A percentile compares a stretch with the other conserved stretches of the same genome.
Conservation (phyloP, 2,888 invertebrate species). For the Netelia melanura region DNA sequence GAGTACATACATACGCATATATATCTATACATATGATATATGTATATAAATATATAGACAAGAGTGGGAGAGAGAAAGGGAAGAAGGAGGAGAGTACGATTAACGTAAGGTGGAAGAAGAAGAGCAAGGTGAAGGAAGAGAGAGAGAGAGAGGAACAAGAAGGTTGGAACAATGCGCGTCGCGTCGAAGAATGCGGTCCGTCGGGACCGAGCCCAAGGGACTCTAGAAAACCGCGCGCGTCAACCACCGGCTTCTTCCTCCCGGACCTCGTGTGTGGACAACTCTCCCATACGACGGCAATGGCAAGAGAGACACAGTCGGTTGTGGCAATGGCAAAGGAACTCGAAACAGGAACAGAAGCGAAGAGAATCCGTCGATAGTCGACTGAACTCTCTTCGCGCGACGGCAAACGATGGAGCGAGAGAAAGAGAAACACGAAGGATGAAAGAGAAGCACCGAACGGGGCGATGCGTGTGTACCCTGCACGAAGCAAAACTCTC, state of each 20-base stretch:
- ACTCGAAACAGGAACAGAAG: slow-evolving; percentile 61
- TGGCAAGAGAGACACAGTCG: slow-evolving; percentile 1
- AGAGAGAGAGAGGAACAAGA: slow-evolving; percentile 66
- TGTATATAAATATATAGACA: background rate
- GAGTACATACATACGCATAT: background rate
- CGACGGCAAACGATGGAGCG: background rate
- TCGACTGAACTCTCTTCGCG: too few relatives aligned
- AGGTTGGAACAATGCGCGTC: slow-evolving; percentile 83
- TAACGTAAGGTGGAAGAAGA: slow-evolving; percentile 57
- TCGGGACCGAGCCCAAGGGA: slow-evolving; percentile 77
- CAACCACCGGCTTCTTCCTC: slow-evolving; percentile 65
- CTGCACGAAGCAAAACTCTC: slow-evolving; percentile 67
- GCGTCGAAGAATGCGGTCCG: slow-evolving; percentile 84
- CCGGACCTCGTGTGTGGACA: slow-evolving; percentile 25
- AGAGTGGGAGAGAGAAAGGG: slow-evolving; percentile 62
- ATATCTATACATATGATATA: background rate
- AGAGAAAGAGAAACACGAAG: background rate
- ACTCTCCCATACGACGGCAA: background rate
- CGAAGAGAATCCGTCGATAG: slow-evolving; percentile 49
- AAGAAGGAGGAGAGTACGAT: slow-evolving; percentile 64
- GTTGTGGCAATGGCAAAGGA: slow-evolving; percentile 28
- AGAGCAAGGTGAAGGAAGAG: slow-evolving; percentile 65
- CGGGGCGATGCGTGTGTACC: slow-evolving; percentile 40
- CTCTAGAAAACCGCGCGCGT: slow-evolving; percentile 65
- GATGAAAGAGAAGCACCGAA: background rate